A percentile compares a stretch with the other conserved stretches of the same genome.
phyloP scores from a whole-genome alignment of 1,140 invertebrate genomes.

The Ceratoteleas bidentatus region DNA sequence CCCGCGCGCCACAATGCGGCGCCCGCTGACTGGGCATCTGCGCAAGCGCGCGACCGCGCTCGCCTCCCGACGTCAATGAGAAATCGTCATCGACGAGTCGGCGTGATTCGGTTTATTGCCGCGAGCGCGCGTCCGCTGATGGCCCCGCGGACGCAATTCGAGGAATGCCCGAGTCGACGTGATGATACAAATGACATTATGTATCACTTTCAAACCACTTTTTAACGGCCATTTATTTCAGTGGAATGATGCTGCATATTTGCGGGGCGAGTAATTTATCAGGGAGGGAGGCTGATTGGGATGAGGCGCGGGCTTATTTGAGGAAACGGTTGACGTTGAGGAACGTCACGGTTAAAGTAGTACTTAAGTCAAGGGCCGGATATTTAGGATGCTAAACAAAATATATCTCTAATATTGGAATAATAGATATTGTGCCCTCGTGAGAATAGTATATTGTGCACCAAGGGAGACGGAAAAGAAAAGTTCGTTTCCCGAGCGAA shows the following conservation, averaged over 20 bases:
- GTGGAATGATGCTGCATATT: conserved; percentile 53
- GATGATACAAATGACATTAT: conserved; percentile 67
- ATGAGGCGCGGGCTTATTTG: no score
- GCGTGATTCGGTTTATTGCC: conserved; percentile 54
- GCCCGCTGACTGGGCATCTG: conserved; percentile 59
- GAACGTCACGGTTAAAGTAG: no score
- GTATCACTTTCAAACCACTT: conserved; percentile 63
- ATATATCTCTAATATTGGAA: no score
- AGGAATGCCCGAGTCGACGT: conserved; percentile 54
- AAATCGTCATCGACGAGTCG: conserved; percentile 60
- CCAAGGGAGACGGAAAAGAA: no score
- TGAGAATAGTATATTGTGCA: no score
- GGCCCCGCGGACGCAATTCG: conserved; percentile 53
- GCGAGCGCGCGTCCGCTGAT: conserved; percentile 39
- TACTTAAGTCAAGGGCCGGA: no score
- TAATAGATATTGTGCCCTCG: no score
- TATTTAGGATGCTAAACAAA: no score
- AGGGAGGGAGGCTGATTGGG: no score
- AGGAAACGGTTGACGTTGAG: no score
- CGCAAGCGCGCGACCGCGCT: conserved; percentile 42
- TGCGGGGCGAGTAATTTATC: conserved; percentile 45
- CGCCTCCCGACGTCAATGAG: conserved; percentile 61
- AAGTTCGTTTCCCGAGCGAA: no score
- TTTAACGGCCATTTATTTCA: conserved; percentile 57
- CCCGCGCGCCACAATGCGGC: conserved; percentile 66